A percentile compares a stretch with the other conserved stretches of the same genome.
These are phyloP conservation scores for Thamnophis sirtalis DNA, from an alignment of 2,113 vertebrate genomes.

Conservation along the genomic window DNA sequence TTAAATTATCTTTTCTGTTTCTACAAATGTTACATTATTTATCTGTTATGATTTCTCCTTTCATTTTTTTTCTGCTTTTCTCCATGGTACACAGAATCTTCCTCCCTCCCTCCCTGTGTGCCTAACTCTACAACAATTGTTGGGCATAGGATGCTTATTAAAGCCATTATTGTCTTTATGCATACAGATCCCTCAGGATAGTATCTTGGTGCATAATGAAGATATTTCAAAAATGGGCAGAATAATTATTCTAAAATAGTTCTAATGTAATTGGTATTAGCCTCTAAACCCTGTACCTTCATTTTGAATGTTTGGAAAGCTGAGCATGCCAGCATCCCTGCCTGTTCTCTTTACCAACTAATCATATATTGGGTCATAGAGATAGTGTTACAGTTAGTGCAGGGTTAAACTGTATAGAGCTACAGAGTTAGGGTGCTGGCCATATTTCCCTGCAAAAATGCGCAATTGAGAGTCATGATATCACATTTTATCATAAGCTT, in stretches of 20 bases:
- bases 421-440: neutral
- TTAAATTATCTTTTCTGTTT: neutral
- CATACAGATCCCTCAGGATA: neutral
- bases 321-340: neutral
- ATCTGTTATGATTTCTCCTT: neutral
- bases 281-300: neutral
- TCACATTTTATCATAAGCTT: neutral
- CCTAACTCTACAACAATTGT: neutral
- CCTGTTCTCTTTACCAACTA: neutral
- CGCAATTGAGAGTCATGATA: neutral
- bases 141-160: neutral
- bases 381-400: neutral
- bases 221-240: neutral
- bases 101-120: neutral
- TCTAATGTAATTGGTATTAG: neutral
- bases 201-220: neutral
- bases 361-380: neutral
- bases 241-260: neutral
- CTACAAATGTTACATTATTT: neutral
- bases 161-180: neutral
- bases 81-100: neutral
- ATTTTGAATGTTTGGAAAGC: neutral
- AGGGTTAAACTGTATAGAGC: neutral
- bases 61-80: neutral
- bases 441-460: neutral